Evolutionary conservation across 2,113 vertebrate species (phyloP).

Genomic region (Clupea harengus): DNA sequence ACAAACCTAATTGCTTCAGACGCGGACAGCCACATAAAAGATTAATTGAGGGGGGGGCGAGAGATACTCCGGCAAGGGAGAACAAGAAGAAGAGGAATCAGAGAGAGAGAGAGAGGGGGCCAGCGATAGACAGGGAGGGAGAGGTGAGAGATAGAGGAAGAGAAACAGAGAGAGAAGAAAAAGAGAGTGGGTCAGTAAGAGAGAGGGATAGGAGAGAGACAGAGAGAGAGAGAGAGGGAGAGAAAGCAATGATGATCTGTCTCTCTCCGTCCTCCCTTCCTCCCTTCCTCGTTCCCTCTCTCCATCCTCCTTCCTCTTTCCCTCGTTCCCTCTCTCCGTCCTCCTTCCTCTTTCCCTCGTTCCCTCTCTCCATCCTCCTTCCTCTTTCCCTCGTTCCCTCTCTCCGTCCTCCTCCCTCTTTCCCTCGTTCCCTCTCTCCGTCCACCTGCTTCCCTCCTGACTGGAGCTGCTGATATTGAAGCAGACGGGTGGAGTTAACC

Average conservation of each 20-base stretch:
- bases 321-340: no score
- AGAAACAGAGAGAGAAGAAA: neutral
- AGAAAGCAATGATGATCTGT: conserved; percentile 22
- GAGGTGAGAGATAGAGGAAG: neutral
- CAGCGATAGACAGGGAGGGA: neutral
- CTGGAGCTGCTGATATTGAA: neutral
- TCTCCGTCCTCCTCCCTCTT: neutral
- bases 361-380: neutral
- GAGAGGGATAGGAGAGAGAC: neutral
- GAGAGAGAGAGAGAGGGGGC: neutral
- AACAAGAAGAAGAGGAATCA: neutral
- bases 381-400: neutral
- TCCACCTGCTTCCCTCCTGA: neutral
- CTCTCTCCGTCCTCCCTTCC: neutral
- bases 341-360: neutral
- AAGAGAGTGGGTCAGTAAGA: neutral
- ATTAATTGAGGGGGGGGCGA: conserved; percentile 42
- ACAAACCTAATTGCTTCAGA: conserved; percentile 41
- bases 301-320: neutral
- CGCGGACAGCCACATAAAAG: conserved; percentile 46
- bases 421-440: neutral
- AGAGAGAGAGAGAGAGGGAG: neutral
- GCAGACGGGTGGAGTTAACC: conserved; percentile 1
- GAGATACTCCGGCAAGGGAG: neutral
- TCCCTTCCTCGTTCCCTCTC: neutral